Evolutionary conservation across 1,140 invertebrate species (phyloP), one percentile per base, ranked within the genome.

Genomic region (Drosophila kanapiae): DNA sequence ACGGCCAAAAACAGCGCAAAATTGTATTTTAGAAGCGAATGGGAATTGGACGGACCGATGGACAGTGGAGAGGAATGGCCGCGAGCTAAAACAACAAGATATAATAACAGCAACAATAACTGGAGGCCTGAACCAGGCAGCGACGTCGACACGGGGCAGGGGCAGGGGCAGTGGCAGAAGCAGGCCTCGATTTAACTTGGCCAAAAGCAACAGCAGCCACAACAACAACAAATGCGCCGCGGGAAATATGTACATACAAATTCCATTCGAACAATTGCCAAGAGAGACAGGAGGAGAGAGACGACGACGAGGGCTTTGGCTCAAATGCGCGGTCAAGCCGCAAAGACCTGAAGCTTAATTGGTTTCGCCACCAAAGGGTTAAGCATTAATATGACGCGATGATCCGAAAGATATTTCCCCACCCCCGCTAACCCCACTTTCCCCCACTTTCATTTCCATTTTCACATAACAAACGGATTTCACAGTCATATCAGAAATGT

Each of bases 21-120:
- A 75, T 68, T 82, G 74, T 82, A 63, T 60, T 80, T 80, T 80
- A 80, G 70, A 82, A 82, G 58, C 79, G 80, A 82, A 72, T 70
- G 70, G 56, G 48, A 56, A 57, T 69, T 68, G 59, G 75, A 56
- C 29, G n/a, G 29, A 16, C 9, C 16, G 29, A 51, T 54, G 51
- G 53, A 72, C 51, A 68, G 42, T 65, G 47, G 60, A 62, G 59
- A 65, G 63, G 81, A 76, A 68, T 74, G 77, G 67, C 61, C 67
- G 53, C 61, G 61, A 57, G 69, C 58, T 58, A 45, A 53, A 37
- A 76, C 70, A 82, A 60, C 60, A 59, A 68, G 48, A 49, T 56
- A 72, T 57, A 64, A 42, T 38, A 61, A 61, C 16, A 64, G 3
- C 62, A 65, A 53, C 57, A 72, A 37, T 65, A 80, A 79, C 63